phyloP scores from a whole-genome alignment of 2,888 invertebrate species.

The Leptura quadrifasciata region DNA sequence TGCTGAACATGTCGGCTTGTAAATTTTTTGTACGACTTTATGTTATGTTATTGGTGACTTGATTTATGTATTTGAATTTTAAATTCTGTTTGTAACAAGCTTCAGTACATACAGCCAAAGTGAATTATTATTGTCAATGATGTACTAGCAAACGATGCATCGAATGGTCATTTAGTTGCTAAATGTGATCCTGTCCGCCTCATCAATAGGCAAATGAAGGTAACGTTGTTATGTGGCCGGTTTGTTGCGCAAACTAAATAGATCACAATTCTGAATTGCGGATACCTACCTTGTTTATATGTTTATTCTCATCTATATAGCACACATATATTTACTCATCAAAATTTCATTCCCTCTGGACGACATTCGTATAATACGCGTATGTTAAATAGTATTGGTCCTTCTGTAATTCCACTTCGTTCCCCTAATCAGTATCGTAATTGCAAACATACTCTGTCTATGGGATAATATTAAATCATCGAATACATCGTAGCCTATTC shows the following conservation, averaged over 20 bases:
- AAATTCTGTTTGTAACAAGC: constrained; percentile 44
- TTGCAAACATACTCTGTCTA: background rate
- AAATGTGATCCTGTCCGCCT: constrained; percentile 49
- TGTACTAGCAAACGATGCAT: constrained; percentile 50
- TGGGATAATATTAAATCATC: background rate
- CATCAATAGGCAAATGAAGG: constrained; percentile 53
- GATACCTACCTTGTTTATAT: constrained; percentile 37
- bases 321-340: constrained; percentile 16
- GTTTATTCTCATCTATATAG: constrained; percentile 15
- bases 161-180: constrained; percentile 49
- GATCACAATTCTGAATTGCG: constrained; percentile 35
- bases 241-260: constrained; percentile 44
- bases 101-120: constrained; percentile 21
- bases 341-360: constrained; percentile 13
- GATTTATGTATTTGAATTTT: constrained; percentile 11
- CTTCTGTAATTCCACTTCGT: background rate
- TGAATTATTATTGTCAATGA: constrained; percentile 50
- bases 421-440: background rate
- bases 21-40: background rate
- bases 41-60: background rate
- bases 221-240: constrained; percentile 47
- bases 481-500: background rate
- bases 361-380: background rate
- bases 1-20: background rate
- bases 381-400: background rate